Evolutionary conservation across 2,888 invertebrate genomes (phyloP).

Genomic region (Calameuta idolon): DNA sequence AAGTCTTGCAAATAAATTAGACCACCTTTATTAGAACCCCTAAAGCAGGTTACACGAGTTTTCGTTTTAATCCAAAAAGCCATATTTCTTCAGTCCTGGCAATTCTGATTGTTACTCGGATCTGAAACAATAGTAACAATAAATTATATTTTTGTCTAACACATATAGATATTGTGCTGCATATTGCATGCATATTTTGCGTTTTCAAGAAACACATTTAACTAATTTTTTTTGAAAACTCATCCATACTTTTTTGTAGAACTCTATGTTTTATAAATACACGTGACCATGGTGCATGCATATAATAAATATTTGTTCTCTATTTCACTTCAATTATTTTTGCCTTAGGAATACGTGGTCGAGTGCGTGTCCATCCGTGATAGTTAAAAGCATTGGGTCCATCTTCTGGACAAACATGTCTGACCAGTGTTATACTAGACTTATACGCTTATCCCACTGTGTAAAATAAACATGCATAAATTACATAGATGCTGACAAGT

Average conservation of each 20-base stretch:
- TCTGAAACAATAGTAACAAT: background rate
- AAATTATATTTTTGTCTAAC: background rate
- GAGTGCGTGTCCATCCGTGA: conserved; percentile 34
- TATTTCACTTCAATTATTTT: conserved; percentile 36
- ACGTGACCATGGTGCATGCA: background rate
- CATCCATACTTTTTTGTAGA: background rate
- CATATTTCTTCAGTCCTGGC: background rate
- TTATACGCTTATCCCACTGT: conserved; percentile 24
- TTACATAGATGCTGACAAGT: conserved; percentile 36
- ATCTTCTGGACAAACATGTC: conserved; percentile 52
- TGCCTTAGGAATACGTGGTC: conserved; percentile 26
- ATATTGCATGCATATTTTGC: too few species aligned
- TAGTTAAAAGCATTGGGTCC: conserved; percentile 29
- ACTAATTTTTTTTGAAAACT: too few species aligned
- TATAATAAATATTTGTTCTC: conserved; percentile 48
- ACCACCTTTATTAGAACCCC: background rate
- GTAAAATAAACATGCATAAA: conserved; percentile 56
- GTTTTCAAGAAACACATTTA: too few species aligned
- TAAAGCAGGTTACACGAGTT: background rate
- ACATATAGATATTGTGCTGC: too few species aligned
- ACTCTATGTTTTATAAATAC: background rate
- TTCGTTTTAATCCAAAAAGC: background rate
- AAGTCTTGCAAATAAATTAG: background rate
- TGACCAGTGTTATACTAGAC: conserved; percentile 22
- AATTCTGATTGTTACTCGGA: background rate